Percentiles rank a stretch among this genome's conserved stretches.
These are phyloP conservation scores for Parauchenoglanis ngamensis DNA, from an alignment of 2,797 vertebrate genomes.

Conservation along the genomic window DNA sequence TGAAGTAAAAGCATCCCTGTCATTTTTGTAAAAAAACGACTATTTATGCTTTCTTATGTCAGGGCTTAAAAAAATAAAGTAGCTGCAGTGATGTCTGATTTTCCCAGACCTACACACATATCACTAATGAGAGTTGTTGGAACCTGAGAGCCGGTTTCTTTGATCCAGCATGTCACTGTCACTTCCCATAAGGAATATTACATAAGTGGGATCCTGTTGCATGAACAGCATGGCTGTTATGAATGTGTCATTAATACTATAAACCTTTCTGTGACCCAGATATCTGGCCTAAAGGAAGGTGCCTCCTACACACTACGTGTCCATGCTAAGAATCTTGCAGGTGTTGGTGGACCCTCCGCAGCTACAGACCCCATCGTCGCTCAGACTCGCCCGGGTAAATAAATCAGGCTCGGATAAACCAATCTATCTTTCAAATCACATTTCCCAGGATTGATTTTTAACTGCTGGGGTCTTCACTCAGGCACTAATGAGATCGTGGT, in stretches of 20 bases:
- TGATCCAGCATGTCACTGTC: background rate
- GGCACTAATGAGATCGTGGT: constrained; percentile 91
- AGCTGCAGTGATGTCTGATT: background rate
- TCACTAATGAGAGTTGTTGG: background rate
- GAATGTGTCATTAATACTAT: constrained; percentile 2
- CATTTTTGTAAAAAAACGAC: background rate
- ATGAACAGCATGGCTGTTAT: background rate
- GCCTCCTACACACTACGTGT: constrained; percentile 85
- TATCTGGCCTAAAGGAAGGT: constrained; percentile 81
- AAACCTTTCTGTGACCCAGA: constrained; percentile 68
- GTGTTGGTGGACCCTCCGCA: constrained; percentile 87
- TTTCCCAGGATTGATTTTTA: background rate
- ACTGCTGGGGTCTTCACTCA: constrained; percentile 55
- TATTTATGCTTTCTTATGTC: background rate
- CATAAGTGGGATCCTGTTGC: background rate
- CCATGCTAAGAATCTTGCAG: constrained; percentile 88
- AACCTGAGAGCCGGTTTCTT: background rate
- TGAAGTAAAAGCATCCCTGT: background rate
- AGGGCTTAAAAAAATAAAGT: background rate
- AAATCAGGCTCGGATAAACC: background rate
- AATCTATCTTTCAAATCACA: background rate
- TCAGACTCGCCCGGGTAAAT: constrained; percentile 70
- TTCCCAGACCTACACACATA: background rate
- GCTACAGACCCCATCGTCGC: constrained; percentile 83
- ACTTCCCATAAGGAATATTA: background rate